phyloP scores from a whole-genome alignment of 1,140 invertebrate genomes.

The Pomacea maculata region DNA sequence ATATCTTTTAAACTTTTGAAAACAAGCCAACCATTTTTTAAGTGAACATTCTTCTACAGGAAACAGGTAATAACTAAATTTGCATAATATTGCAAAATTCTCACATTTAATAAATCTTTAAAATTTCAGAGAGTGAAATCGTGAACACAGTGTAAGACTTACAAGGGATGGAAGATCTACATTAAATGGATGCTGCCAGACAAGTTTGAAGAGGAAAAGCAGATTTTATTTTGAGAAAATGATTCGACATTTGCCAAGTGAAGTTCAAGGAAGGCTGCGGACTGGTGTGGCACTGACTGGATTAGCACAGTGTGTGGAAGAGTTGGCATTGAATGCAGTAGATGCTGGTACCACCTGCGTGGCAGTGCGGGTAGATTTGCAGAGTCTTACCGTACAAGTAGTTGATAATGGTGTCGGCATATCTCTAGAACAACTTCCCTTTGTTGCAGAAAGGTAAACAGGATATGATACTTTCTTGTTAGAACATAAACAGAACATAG shows the following conservation, averaged over 20 bases:
- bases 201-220: too few species aligned
- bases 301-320: constrained; percentile 66
- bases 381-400: constrained; percentile 72
- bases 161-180: too few species aligned
- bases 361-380: constrained; percentile 71
- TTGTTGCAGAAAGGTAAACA: constrained; percentile 69
- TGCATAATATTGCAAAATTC: too few species aligned
- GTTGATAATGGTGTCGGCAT: constrained; percentile 76
- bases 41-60: too few species aligned
- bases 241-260: constrained; percentile 50
- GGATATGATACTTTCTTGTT: not conserved
- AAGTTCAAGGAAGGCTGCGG: constrained; percentile 58
- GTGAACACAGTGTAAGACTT: too few species aligned
- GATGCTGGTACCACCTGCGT: constrained; percentile 74
- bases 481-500: not conserved
- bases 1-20: too few species aligned
- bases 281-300: constrained; percentile 64
- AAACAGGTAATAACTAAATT: too few species aligned
- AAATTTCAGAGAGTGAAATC: too few species aligned
- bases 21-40: too few species aligned
- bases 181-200: too few species aligned
- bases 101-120: too few species aligned
- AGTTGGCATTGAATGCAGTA: constrained; percentile 72
- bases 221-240: constrained; percentile 11
- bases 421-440: constrained; percentile 65